Evolutionary conservation across 2,888 invertebrate genomes (phyloP), one percentile per base, ranked within the genome.

Genomic region (Sinodicranocentrus sp.): DNA sequence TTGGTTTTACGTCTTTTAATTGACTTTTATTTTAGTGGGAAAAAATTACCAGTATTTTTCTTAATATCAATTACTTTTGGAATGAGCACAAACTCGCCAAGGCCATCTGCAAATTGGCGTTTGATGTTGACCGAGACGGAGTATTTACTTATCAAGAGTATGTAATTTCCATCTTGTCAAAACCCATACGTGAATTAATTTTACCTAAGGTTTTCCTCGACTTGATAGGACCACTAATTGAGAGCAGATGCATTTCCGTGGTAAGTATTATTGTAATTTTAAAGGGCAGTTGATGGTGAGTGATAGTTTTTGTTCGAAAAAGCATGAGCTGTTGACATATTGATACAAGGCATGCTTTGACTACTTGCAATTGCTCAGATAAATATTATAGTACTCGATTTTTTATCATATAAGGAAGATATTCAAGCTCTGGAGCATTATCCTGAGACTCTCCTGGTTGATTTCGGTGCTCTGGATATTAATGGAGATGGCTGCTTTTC

Each of bases 361-460:
- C n/a, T n/a, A n/a, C n/a, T n/a, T n/a, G n/a, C n/a, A n/a, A n/a
- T n/a, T n/a, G n/a, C n/a, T n/a, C n/a, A n/a, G n/a, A n/a, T n/a
- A n/a, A n/a, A n/a, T n/a, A n/a, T n/a, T n/a, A n/a, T n/a, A n/a
- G n/a, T n/a, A n/a, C n/a, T n/a, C n/a, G n/a, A n/a, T n/a, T n/a
- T n/a, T n/a, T 61, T 63, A 63, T 43, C 5, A 3, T 10, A 63
- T 44, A 70, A 79, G 78, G 48, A 79, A 79, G 78, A 79, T 43
- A 23, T 79, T 15, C 10, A 8, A 39, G 17, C 21, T 10, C 43
- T 70, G 28, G 71, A 79, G 3, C 71, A 79, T 23, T n/a, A 61
- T 15, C 71, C 71, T 15, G 33, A 28, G 13, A 71, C 61, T 0
- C n/a, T 79, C 25, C 0, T 19, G 15, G 3, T 13, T 5, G 71